A percentile compares a stretch with the other conserved stretches of the same genome.
These are phyloP conservation scores for Eupsilia transversa DNA, from an alignment of 2,888 invertebrate species.

Conservation along the genomic window DNA sequence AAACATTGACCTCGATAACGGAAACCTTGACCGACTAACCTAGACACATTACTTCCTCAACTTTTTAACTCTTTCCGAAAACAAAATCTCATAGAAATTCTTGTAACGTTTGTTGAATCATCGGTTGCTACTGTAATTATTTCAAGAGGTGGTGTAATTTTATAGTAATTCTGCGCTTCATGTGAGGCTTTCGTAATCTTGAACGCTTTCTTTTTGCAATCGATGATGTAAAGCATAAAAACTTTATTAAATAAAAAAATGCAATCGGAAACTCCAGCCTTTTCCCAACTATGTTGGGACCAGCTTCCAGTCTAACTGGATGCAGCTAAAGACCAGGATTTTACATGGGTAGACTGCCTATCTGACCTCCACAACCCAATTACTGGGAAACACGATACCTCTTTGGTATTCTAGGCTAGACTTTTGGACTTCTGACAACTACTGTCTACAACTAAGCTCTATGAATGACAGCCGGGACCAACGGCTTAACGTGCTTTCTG, in stretches of 20 bases:
- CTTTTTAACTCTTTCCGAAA: conserved; percentile 35
- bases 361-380: too few species aligned
- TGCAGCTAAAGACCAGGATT: too few species aligned
- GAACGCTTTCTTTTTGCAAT: conserved; percentile 14
- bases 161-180: neutral
- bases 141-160: conserved; percentile 41
- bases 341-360: too few species aligned
- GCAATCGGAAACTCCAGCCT: too few species aligned
- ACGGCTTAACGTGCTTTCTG: too few species aligned
- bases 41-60: conserved; percentile 52
- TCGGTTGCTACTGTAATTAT: conserved; percentile 9
- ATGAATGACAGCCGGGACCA: too few species aligned
- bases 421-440: too few species aligned
- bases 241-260: neutral
- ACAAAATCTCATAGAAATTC: conserved; percentile 37
- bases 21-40: conserved; percentile 63
- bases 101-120: conserved; percentile 37
- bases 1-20: conserved; percentile 39
- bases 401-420: too few species aligned
- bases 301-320: too few species aligned
- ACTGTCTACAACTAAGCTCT: too few species aligned
- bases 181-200: conserved; percentile 9
- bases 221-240: conserved; percentile 9
- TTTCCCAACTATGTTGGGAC: too few species aligned
- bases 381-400: too few species aligned